Percentiles rank a stretch among this genome's conserved stretches.
These are phyloP conservation scores for Sylvilagus floridanus DNA, from an alignment of 2,797 vertebrate species.

Conservation along the genomic window DNA sequence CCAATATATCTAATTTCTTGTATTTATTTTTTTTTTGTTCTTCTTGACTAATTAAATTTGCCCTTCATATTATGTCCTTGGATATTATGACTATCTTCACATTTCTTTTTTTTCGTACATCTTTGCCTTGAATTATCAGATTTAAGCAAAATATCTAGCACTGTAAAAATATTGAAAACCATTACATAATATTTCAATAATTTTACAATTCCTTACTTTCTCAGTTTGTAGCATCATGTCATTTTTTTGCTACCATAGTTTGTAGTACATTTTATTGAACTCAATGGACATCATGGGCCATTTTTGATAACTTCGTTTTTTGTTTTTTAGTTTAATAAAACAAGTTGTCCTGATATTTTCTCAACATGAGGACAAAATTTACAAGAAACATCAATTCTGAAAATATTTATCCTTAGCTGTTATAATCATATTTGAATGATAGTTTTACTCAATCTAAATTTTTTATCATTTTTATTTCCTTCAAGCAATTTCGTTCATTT, in stretches of 20 bases:
- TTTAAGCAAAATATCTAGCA: neutral
- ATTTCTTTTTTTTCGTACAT: neutral
- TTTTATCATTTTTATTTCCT: neutral
- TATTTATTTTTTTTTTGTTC: neutral
- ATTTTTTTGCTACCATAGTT: neutral
- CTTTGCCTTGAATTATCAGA: neutral
- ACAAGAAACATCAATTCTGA: neutral
- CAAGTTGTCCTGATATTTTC: neutral
- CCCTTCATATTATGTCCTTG: neutral
- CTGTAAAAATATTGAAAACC: neutral
- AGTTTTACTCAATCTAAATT: neutral
- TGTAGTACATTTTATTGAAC: neutral
- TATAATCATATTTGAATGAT: neutral
- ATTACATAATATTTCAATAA: neutral
- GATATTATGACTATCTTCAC: neutral
- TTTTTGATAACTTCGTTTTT: neutral
- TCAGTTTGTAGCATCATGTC: neutral
- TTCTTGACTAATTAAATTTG: neutral
- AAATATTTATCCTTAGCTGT: neutral
- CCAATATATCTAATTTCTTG: neutral
- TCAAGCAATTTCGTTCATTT: neutral
- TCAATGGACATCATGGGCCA: neutral
- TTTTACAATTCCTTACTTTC: neutral
- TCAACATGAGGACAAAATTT: neutral
- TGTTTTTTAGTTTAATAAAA: neutral